These are phyloP conservation scores for Musca domestica DNA, from an alignment of 1,140 invertebrate species.

Conservation along the genomic window DNA sequence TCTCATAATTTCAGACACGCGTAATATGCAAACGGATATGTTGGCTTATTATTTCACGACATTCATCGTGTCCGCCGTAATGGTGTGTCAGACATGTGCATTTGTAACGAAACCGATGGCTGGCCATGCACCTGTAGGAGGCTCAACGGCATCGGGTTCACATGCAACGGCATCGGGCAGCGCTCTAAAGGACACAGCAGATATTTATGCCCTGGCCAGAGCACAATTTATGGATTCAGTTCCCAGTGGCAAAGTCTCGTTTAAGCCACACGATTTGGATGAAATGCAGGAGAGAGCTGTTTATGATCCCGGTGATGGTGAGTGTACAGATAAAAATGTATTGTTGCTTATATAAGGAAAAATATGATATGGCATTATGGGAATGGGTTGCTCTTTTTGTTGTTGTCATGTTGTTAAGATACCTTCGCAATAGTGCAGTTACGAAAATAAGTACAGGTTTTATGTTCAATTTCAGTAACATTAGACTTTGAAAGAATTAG, in stretches of 20 bases:
- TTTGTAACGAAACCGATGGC: slow-evolving; percentile 25
- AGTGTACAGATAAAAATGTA: slow-evolving; percentile 26
- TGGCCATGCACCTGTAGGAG: neutral
- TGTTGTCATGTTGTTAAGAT: too few relatives aligned
- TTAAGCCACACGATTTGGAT: slow-evolving; percentile 27
- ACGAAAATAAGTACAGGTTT: too few relatives aligned
- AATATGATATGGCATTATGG: neutral
- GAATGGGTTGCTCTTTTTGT: too few relatives aligned
- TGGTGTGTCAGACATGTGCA: slow-evolving; percentile 16
- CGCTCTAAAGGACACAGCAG: slow-evolving; percentile 17
- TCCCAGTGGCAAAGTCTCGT: slow-evolving; percentile 20
- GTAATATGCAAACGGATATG: neutral
- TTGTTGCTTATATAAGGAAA: neutral
- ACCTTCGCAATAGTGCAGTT: too few relatives aligned
- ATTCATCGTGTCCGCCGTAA: neutral
- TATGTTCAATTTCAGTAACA: too few relatives aligned
- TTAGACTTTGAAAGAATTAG: too few relatives aligned
- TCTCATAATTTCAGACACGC: neutral
- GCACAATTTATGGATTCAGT: slow-evolving; percentile 11
- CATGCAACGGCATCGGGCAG: slow-evolving; percentile 17
- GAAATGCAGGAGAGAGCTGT: slow-evolving; percentile 43
- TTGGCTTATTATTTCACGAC: neutral
- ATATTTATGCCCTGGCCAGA: slow-evolving; percentile 12
- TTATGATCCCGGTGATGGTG: slow-evolving; percentile 53
- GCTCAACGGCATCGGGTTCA: neutral